Conservation (phyloP, 2,888 invertebrate species). For the Pachymerium ferrugineum region DNA sequence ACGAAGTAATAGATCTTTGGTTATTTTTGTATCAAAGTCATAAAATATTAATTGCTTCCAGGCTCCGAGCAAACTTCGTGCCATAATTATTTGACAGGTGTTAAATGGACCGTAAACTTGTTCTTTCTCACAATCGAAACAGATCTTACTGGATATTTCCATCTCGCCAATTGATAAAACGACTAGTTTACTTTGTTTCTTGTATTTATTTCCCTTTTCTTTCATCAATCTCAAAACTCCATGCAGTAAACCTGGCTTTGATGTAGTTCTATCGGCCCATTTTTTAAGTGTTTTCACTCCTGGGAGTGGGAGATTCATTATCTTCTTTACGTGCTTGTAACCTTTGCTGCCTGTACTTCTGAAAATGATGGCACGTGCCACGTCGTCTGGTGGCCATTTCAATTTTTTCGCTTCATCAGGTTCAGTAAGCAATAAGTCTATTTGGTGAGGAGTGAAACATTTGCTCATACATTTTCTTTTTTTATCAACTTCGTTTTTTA, state of each 20-base stretch:
- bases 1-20: neutral
- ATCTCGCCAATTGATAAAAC: conserved; percentile 6
- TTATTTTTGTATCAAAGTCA: conserved; percentile 14
- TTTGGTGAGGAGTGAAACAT: too few relatives aligned
- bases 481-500: too few relatives aligned
- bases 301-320: too few relatives aligned
- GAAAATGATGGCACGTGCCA: too few relatives aligned
- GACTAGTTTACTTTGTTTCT: neutral
- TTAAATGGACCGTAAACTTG: neutral
- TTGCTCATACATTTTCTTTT: too few relatives aligned
- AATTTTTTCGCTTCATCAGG: too few relatives aligned
- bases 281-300: neutral
- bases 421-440: too few relatives aligned
- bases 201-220: neutral
- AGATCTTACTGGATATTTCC: neutral
- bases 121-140: conserved; percentile 2
- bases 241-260: neutral
- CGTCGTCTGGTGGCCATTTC: too few relatives aligned
- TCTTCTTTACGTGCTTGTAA: too few relatives aligned
- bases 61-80: neutral
- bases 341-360: too few relatives aligned
- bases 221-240: neutral
- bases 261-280: neutral
- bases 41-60: conserved; percentile 31
- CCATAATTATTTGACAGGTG: conserved; percentile 28